phyloP scores from a whole-genome alignment of 2,888 invertebrate species.

The Camponotus fellah region DNA sequence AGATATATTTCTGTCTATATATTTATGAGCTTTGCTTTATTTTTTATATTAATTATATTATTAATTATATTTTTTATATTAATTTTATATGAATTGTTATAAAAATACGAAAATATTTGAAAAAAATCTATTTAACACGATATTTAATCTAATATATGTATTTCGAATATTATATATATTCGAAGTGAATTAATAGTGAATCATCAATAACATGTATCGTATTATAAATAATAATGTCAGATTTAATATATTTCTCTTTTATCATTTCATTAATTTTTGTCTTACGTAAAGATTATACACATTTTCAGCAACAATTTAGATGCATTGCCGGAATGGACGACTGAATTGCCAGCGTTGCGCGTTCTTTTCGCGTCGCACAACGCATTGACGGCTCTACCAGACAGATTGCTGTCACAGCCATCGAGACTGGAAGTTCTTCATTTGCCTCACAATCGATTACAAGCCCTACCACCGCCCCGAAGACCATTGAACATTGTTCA shows the following conservation, averaged over 20 bases:
- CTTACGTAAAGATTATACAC: neutral
- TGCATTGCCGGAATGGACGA: slow-evolving; percentile 92
- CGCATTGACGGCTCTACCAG: slow-evolving; percentile 90
- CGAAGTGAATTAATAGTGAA: too few species aligned
- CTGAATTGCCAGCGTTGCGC: slow-evolving; percentile 90
- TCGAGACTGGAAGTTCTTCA: slow-evolving; percentile 91
- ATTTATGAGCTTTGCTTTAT: neutral
- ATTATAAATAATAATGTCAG: too few species aligned
- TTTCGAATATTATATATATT: neutral
- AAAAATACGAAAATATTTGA: neutral
- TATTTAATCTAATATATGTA: slow-evolving; percentile 16
- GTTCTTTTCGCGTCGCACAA: slow-evolving; percentile 93
- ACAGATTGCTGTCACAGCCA: slow-evolving; percentile 92
- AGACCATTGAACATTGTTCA: slow-evolving; percentile 90
- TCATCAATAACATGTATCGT: neutral
- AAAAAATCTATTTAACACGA: neutral
- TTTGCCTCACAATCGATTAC: slow-evolving; percentile 92
- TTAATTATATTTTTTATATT: too few species aligned
- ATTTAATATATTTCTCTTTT: slow-evolving; percentile 1
- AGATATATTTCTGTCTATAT: neutral
- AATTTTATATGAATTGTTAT: neutral
- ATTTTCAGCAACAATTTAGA: slow-evolving; percentile 89
- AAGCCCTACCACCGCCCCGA: slow-evolving; percentile 91
- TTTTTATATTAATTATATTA: neutral
- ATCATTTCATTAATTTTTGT: slow-evolving; percentile 28